phyloP scores from a whole-genome alignment of 2,888 invertebrate species.

The Dioctria linearis region DNA sequence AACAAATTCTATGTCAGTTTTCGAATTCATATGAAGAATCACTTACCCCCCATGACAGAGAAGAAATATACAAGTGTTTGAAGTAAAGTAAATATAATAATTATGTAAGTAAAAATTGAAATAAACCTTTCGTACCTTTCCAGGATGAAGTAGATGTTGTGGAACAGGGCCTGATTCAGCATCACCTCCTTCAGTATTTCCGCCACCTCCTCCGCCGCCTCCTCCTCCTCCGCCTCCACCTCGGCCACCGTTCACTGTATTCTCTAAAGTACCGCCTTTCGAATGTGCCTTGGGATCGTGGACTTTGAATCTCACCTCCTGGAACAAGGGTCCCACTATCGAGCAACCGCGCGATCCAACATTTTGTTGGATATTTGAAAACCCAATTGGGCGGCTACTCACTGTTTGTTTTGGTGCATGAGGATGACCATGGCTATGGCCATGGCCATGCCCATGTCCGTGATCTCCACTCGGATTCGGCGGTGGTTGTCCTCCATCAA shows the following conservation, averaged over 20 bases:
- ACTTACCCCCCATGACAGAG: too few species aligned
- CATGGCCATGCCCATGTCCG: conserved; percentile 72
- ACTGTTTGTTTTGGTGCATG: conserved; percentile 72
- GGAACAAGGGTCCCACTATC: conserved; percentile 79
- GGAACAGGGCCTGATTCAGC: conserved; percentile 73
- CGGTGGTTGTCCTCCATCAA: conserved; percentile 84
- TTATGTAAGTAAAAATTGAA: conserved; percentile 60
- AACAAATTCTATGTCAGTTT: too few species aligned
- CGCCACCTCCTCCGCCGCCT: conserved; percentile 69
- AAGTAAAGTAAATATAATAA: neutral
- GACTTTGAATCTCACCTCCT: conserved; percentile 96
- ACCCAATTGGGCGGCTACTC: conserved; percentile 73
- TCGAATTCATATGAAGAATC: too few species aligned
- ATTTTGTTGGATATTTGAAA: conserved; percentile 72
- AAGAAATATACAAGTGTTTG: neutral
- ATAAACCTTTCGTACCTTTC: conserved; percentile 75
- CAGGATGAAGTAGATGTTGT: conserved; percentile 87
- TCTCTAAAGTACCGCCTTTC: conserved; percentile 92
- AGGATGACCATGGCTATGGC: conserved; percentile 72
- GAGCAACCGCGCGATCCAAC: conserved; percentile 74
- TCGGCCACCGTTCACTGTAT: conserved; percentile 88
- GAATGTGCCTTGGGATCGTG: conserved; percentile 95
- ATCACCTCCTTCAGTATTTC: conserved; percentile 64
- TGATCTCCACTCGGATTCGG: conserved; percentile 76
- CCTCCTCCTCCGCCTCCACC: conserved; percentile 77